Percentiles rank a stretch among this genome's conserved stretches.
These are phyloP conservation scores for Oligia fasciuncula DNA, from an alignment of 2,888 invertebrate species.

Conservation along the genomic window DNA sequence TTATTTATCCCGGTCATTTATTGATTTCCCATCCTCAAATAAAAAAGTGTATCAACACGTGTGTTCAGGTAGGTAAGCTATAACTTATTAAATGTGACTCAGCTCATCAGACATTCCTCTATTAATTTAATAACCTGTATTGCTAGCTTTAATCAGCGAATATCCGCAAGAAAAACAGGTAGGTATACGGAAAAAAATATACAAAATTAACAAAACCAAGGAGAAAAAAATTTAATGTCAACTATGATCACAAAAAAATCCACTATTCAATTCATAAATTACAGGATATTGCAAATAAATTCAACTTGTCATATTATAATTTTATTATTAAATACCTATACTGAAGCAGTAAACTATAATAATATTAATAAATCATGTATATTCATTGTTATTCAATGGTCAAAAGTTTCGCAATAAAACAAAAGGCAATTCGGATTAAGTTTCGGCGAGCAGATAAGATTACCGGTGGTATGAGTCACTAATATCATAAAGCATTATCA, in stretches of 20 bases:
- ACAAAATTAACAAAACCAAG: background rate
- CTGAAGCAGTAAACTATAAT: background rate
- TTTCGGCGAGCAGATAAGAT: background rate
- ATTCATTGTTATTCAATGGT: background rate
- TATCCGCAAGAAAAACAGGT: background rate
- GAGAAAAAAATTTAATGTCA: background rate
- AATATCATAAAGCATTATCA: background rate
- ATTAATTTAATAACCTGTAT: conserved; percentile 25
- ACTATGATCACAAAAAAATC: too few species aligned
- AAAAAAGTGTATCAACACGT: conserved; percentile 14
- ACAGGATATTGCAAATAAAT: background rate
- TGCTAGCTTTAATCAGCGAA: background rate
- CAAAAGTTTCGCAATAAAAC: background rate
- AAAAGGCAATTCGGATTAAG: background rate
- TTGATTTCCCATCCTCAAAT: too few species aligned
- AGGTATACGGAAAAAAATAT: background rate
- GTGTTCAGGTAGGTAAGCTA: background rate
- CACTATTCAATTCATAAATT: background rate
- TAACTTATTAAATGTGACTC: conserved; percentile 33
- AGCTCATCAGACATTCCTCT: conserved; percentile 9
- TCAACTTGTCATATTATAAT: background rate
- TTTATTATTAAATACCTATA: background rate
- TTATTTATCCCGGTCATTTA: too few species aligned
- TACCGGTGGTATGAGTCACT: background rate
- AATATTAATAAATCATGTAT: conserved; percentile 4